These are phyloP conservation scores for Leptinotarsa undecemlineata DNA, from an alignment of 1,140 invertebrate genomes.

Conservation along the genomic window DNA sequence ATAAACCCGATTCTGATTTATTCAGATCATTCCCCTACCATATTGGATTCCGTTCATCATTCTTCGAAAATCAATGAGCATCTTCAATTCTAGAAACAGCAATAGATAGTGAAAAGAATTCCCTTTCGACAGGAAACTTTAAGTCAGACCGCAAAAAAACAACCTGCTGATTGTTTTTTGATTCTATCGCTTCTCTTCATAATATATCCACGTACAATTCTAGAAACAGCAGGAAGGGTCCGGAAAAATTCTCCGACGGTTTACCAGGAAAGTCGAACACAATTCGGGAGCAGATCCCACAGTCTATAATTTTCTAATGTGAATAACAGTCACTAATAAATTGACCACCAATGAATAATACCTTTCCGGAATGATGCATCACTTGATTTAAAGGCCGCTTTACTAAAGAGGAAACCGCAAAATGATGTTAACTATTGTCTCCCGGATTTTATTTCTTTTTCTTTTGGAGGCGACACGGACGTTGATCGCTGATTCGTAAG, in stretches of 20 bases:
- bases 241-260: conserved; percentile 10
- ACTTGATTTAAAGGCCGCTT: not conserved
- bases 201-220: not conserved
- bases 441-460: not conserved
- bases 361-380: conserved; percentile 7
- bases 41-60: too few species aligned
- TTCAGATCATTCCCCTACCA: too few species aligned
- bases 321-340: not conserved
- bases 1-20: too few species aligned
- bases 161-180: not conserved
- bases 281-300: not conserved
- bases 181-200: not conserved
- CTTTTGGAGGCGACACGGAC: not conserved
- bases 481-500: not conserved
- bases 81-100: too few species aligned
- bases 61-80: too few species aligned
- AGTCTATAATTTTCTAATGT: conserved; percentile 3
- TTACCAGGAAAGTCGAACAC: not conserved
- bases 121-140: not conserved
- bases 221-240: not conserved
- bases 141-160: not conserved
- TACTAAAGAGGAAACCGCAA: conserved; percentile 4
- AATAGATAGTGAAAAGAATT: too few species aligned
- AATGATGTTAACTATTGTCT: conserved; percentile 5
- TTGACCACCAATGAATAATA: conserved; percentile 12